Evolutionary conservation across 2,888 invertebrate species (phyloP), one percentile per base, ranked within the genome.

Genomic region (Diabrotica balteata): DNA sequence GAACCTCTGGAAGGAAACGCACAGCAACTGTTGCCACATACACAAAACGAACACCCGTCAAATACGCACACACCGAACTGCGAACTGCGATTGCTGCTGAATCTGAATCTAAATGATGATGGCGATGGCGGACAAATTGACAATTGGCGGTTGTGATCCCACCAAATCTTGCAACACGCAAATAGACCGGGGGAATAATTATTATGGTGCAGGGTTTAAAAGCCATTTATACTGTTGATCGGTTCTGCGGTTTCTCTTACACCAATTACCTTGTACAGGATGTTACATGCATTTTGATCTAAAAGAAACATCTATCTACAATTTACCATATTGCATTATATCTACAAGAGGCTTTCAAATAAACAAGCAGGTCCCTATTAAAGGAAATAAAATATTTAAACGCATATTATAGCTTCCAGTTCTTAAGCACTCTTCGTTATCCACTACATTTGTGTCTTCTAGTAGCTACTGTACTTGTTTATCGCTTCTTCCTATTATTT

Each of bases 91-190:
- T 63, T 50, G 63, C 47, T 32, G 43, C 47, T 46, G 54, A 51
- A 52, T 54, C 43, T 53, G 46, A 32, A 32, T 32, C 32, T 32
- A 32, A 32, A 32, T 22, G 53, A 45, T 43, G 43, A 22, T 47
- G 46, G 55, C 51, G 43, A 53, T 44, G 53, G 46, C 46, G 49
- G 49, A 46, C 47, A 51, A 42, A 57, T 50, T 55, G 49, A 66
- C 54, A 69, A 66, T 62, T 60, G 61, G 66, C 73, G 70, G 70
- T 74, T 70, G 74, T 64, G 63, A 67, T 70, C 72, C 73, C 74
- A 73, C 74, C 74, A 72, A 73, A 74, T 73, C 73, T 73, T 60
- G 66, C 68, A 70, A 68, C 72, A 72, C 51, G 68, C 71, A 70
- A 71, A 72, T 72, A 64, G 65, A 64, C 66, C 70, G 43, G 72